Base-by-base conservation (phyloP, 92 coral and sea anemone species). In the Virgularia gustaviana region DNA sequence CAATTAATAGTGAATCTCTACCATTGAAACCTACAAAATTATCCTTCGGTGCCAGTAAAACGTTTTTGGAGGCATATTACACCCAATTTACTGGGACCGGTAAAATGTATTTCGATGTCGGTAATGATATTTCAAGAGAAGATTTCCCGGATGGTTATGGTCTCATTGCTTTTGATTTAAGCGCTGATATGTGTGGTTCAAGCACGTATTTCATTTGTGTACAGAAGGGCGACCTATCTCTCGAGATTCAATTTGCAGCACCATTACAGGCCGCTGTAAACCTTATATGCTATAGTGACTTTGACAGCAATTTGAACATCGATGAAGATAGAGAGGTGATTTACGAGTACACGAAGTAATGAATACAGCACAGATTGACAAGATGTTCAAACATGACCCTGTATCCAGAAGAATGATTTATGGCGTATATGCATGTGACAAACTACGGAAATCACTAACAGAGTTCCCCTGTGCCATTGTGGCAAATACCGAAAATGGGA, bases 381-480 rank as follows among this genome's bases (percentile, higher is more conserved):
- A 28, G 18, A 18, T 62, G 9, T 3, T 62, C 8, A 29, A 5
- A 5, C 12, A 36, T n/a, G 70, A 62, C 33, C 70, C 65, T 15
- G 35, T 58, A 18, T 12, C 42, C 35, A 18, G 35, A 10, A 13
- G 5, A 28, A 58, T 5, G 15, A 57, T 73, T 31, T 58, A 56
- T 37, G 72, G 71, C n/a, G 79, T 73, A 3, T 73, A 31, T 58
- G 54, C 70, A 8, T 22, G 68, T 10, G 79, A 57, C 72, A 73
- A 52, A 7, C 34, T 73, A 31, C 79, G 68, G n/a, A 5, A 6
- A 4, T 20, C 11, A 15, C 36, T 73, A 37, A 19, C 36, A 36
- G 68, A 41, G 12, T 58, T 22, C 33, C 79, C 72, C 29, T 73
- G 70, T 43, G 75, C 37, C 45, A 58, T 68, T 27, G 52, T 68